Conservation (phyloP, 2,113 vertebrate species). For the Fukomys damarensis region DNA sequence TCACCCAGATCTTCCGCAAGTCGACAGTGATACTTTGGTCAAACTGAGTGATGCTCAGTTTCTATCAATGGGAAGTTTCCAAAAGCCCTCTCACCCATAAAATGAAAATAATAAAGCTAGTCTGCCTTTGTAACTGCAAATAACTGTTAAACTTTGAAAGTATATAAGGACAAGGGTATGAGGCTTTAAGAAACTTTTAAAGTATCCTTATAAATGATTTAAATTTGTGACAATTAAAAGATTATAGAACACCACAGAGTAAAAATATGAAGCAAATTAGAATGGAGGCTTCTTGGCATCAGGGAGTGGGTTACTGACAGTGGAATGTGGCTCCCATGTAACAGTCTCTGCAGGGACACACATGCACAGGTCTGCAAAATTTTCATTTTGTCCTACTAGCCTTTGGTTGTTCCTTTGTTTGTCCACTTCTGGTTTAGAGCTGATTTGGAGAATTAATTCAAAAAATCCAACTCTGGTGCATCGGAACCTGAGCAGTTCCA, state of each 20-base stretch:
- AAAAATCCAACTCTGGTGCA: background rate
- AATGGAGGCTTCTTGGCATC: background rate
- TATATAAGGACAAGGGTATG: background rate
- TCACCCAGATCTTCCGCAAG: background rate
- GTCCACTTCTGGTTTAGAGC: background rate
- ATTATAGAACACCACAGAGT: background rate
- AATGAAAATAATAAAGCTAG: background rate
- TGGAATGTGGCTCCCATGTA: background rate
- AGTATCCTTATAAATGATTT: background rate
- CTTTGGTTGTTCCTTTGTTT: background rate
- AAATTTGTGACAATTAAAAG: background rate
- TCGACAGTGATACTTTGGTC: background rate
- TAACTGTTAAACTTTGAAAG: background rate
- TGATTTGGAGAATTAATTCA: background rate
- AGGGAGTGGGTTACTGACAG: background rate
- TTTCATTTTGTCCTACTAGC: background rate
- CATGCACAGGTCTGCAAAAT: background rate
- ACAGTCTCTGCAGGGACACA: background rate
- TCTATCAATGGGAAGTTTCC: background rate
- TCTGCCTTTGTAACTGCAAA: background rate
- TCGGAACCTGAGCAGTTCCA: background rate
- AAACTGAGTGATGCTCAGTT: background rate
- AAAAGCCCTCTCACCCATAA: background rate
- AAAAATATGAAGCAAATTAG: background rate
- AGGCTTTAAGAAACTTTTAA: background rate